Conservation (phyloP, 2,888 invertebrate genomes). For the Pollenia angustigena region DNA sequence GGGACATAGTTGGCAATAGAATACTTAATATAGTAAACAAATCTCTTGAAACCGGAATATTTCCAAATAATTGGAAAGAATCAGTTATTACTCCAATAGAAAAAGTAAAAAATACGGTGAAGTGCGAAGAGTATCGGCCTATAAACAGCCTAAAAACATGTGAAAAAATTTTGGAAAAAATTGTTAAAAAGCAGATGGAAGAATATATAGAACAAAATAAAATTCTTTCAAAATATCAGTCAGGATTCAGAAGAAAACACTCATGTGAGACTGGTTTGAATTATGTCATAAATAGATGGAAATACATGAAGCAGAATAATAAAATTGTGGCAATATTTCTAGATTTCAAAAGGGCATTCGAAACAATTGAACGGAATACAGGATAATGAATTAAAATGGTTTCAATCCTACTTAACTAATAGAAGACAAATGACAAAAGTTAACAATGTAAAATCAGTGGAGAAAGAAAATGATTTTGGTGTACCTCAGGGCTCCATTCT, state of each 20-base stretch:
- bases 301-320: not conserved
- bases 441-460: no score
- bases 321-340: conserved; percentile 26
- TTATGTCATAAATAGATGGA: conserved; percentile 21
- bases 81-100: conserved; percentile 22
- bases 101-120: conserved; percentile 14
- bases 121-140: conserved; percentile 12
- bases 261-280: conserved; percentile 17
- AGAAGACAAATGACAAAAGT: no score
- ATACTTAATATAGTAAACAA: conserved; percentile 21
- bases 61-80: conserved; percentile 33
- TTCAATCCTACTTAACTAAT: no score
- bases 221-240: conserved; percentile 24
- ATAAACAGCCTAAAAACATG: conserved; percentile 14
- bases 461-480: no score
- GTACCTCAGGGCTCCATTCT: no score
- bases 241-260: conserved; percentile 27
- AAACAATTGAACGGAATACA: not conserved
- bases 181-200: conserved; percentile 17
- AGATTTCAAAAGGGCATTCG: conserved; percentile 21
- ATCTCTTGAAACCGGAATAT: conserved; percentile 20
- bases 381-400: no score
- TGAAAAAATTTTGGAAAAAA: conserved; percentile 9
- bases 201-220: conserved; percentile 19
- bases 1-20: not conserved